Percentiles rank a stretch among this genome's conserved stretches.
phyloP scores from a whole-genome alignment of 2,113 vertebrate species.

The Anhinga rufa region DNA sequence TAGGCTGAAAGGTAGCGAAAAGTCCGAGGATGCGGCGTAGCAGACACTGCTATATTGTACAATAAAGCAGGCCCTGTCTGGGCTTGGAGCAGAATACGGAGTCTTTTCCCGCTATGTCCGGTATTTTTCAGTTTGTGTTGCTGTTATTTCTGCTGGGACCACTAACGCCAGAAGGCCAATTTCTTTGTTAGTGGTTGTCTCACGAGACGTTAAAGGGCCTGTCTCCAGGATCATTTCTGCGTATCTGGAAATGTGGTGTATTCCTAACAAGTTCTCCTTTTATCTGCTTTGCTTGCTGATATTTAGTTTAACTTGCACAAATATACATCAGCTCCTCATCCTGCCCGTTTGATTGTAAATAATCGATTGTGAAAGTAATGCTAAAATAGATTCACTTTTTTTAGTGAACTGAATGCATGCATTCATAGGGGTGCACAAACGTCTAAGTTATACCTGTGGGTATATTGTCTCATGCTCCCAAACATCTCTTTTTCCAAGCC shows the following conservation, averaged over 20 bases:
- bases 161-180: background rate
- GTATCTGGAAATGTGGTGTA: background rate
- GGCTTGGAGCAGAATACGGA: background rate
- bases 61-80: background rate
- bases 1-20: background rate
- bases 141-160: background rate
- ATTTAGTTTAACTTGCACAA: background rate
- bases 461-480: background rate
- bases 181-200: background rate
- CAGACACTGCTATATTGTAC: background rate
- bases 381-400: background rate
- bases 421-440: background rate
- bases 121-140: background rate
- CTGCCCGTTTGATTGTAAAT: background rate
- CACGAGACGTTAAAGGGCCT: background rate
- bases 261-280: background rate
- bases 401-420: background rate
- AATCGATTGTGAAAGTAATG: background rate
- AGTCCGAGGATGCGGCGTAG: background rate
- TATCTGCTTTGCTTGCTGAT: background rate
- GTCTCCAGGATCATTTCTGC: background rate
- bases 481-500: background rate
- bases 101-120: background rate
- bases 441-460: background rate
- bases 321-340: background rate